Evolutionary conservation across 2,797 vertebrate species (phyloP), one percentile per base, ranked within the genome.

Genomic region (Geotrypetes seraphini): DNA sequence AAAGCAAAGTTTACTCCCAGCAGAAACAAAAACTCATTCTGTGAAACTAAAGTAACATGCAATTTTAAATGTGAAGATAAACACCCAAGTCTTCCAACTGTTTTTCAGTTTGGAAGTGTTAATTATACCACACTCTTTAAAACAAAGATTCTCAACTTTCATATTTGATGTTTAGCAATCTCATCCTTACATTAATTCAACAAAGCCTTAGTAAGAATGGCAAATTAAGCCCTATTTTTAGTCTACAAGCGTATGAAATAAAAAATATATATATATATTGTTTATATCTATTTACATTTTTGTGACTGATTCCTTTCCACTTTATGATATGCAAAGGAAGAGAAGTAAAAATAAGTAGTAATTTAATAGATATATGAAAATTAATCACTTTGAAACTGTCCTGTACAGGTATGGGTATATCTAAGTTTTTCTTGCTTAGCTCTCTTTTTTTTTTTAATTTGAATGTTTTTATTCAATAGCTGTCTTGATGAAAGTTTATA

Each of bases 31-130:
- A n/a, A 8, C 3, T 21, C 4, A 18, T 40, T 25, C 30, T 45
- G 27, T 22, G 25, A 20, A 39, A 40, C 39, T 10, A 30, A 26
- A 7, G 15, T 0, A 16, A 21, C 5, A 35, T 40, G 22, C 10
- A 8, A 25, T 31, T 43, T 39, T 18, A 36, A 28, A 28, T 22
- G 33, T 24, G n/a, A 56, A 31, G 26, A 42, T 23, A 41, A 35
- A 41, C 40, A 37, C 28, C 6, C 14, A 0, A 38, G 46, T 37
- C 40, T 28, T 5, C 3, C 8, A 26, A 34, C 32, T 14, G 3
- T 36, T 17, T 24, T 4, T 3, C 20, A 31, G 29, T 3, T 18
- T 7, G 31, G 46, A 4, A 4, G 14, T 9, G 33, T 28, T 26
- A 35, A 46, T 38, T 41, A 32, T 3, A 42, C 16, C 4, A 3